These are phyloP conservation scores for Lasioglossum leucozonium DNA, from an alignment of 2,888 invertebrate species.

Conservation along the genomic window DNA sequence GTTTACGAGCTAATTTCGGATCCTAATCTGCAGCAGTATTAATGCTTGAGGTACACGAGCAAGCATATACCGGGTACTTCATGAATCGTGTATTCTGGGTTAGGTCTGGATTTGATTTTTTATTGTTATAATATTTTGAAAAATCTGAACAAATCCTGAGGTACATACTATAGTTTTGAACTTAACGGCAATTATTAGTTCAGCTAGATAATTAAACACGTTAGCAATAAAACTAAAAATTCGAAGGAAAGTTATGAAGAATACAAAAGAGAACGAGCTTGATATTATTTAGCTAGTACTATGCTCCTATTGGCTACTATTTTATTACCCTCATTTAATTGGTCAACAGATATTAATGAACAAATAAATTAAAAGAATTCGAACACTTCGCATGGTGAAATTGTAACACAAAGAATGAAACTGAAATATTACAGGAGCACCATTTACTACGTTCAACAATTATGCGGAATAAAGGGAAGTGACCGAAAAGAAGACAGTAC, in stretches of 20 bases:
- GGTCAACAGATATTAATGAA: too few relatives aligned
- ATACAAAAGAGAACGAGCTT: not conserved
- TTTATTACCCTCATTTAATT: too few relatives aligned
- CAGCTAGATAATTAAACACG: too few relatives aligned
- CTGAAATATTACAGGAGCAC: not conserved
- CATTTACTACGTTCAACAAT: not conserved
- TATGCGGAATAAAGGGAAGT: not conserved
- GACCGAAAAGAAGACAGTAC: not conserved
- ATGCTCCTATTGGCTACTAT: not conserved
- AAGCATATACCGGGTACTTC: slow-evolving; percentile 14
- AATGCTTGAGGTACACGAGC: slow-evolving; percentile 31
- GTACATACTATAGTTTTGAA: too few relatives aligned
- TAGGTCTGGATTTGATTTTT: not conserved
- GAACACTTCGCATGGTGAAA: too few relatives aligned
- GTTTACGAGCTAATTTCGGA: slow-evolving; percentile 55
- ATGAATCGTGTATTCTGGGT: too few relatives aligned
- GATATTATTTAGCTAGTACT: not conserved
- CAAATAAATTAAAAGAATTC: too few relatives aligned
- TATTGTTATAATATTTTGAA: not conserved
- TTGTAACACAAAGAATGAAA: too few relatives aligned
- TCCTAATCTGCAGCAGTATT: slow-evolving; percentile 40
- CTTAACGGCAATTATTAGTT: too few relatives aligned
- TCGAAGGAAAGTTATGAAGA: too few relatives aligned
- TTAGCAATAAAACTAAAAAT: too few relatives aligned
- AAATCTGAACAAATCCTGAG: not conserved